Base-by-base conservation (phyloP, 2,113 vertebrate genomes). In the Nothobranchius kuhntae region DNA sequence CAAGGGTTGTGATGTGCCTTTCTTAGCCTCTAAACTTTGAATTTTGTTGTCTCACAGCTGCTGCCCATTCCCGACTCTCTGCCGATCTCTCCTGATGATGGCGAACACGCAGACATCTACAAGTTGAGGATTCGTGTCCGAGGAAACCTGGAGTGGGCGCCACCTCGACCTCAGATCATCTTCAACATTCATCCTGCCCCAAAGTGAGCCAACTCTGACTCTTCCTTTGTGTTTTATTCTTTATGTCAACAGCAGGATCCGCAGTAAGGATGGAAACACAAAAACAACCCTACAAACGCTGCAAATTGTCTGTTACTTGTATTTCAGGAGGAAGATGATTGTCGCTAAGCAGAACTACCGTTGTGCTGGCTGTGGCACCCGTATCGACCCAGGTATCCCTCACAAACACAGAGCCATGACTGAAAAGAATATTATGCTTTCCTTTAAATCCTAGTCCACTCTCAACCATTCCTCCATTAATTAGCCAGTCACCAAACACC, bases 81-180 rank as follows among this genome's bases (percentile, higher is more conserved):
- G 61, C 98, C 98, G 0, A 96, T 99, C 80, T 99, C 97, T 5
- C 97, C 98, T 0, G 98, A 99, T 0, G 98, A 99, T 0, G 98
- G 98, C 0, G 94, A 99, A 77, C 96, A 99, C 0, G 97, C 98
- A 0, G 98, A 99, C 78, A 95, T 99, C 88, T 98, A 98, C 86
- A 98, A 97, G 71, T 88, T 99, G 55, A 94, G 97, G 46, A 99
- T 99, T 81, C 94, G 98, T 2, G 98, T 99, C 3, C 93, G 98
- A 0, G 98, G 98, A 50, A 99, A 99, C 86, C 87, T 99, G 64
- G 98, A 99, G 68, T 99, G 98, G 98, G 98, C 98, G 0, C 98
- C 98, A 0, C 98, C 98, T 0, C 92, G 98, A 51, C 97, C 97
- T 0, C 98, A 99, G 86, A 99, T 99, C 69, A 99, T 99, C 87